Evolutionary conservation across 2,797 vertebrate species (phyloP).

Genomic region (Eurystomus glaucurus): DNA sequence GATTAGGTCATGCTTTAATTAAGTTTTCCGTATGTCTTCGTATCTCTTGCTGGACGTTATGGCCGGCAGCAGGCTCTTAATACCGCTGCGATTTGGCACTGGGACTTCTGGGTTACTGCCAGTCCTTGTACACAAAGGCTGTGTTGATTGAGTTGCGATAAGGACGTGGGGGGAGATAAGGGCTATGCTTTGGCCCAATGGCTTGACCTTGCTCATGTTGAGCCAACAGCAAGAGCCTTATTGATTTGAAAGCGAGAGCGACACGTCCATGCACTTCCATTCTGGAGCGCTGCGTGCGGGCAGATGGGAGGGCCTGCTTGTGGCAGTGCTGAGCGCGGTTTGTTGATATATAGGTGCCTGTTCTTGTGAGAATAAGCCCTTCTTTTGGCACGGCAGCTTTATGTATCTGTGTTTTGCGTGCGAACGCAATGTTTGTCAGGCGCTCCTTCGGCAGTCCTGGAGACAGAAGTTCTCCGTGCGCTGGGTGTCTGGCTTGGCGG

Average conservation of each 20-base stretch:
- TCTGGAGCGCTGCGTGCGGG: background rate
- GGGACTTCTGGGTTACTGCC: background rate
- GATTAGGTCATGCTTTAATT: conserved; percentile 15
- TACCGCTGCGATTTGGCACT: background rate
- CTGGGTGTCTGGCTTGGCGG: background rate
- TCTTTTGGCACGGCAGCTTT: conserved; percentile 47
- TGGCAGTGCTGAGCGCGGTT: conserved; percentile 33
- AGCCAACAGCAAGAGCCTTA: background rate
- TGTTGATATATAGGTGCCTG: conserved; percentile 62
- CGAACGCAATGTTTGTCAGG: conserved; percentile 55
- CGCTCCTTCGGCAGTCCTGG: conserved; percentile 35
- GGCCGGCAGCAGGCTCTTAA: background rate
- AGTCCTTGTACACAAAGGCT: conserved; percentile 52
- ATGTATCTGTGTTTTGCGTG: conserved; percentile 55
- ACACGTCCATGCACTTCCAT: background rate
- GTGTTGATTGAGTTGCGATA: conserved; percentile 28
- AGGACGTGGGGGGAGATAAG: conserved; percentile 6
- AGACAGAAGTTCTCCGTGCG: conserved; percentile 9
- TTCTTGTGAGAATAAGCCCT: conserved; percentile 6
- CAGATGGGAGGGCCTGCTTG: conserved; percentile 52
- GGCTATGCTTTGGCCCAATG: background rate
- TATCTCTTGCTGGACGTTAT: background rate
- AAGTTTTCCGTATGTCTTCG: background rate
- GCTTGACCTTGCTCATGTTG: conserved; percentile 57
- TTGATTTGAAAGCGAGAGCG: background rate